Evolutionary conservation across 2,113 vertebrate species (phyloP).

Genomic region (Aramus guarauna): DNA sequence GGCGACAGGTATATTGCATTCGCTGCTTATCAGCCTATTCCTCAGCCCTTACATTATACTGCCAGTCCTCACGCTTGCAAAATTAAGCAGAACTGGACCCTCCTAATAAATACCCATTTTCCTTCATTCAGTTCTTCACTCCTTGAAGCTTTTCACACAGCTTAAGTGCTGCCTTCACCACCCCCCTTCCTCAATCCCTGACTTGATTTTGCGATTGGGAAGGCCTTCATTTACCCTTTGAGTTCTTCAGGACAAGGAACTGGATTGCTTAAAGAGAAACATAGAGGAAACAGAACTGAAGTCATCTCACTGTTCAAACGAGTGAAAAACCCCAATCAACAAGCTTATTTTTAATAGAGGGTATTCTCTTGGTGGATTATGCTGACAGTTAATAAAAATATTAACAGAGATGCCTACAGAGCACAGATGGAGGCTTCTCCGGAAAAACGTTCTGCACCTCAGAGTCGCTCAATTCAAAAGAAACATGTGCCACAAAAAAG

Average conservation of each 20-base stretch:
- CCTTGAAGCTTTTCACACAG: background rate
- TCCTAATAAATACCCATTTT: background rate
- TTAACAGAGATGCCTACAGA: background rate
- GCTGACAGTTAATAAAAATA: background rate
- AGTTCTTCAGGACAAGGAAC: background rate
- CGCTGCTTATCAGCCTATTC: background rate
- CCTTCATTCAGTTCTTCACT: background rate
- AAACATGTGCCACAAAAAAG: background rate
- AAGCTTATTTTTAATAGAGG: background rate
- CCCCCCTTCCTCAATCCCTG: background rate
- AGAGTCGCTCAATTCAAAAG: background rate
- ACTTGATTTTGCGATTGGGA: background rate
- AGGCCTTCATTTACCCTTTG: background rate
- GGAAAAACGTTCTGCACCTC: background rate
- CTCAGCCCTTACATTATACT: background rate
- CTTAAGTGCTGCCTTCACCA: background rate
- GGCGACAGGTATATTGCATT: background rate
- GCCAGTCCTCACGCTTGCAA: background rate
- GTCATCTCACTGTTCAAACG: background rate
- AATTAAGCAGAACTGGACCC: background rate
- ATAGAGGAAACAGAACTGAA: background rate
- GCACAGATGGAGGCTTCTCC: background rate
- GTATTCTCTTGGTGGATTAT: background rate
- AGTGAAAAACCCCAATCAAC: background rate
- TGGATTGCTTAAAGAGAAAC: background rate